Evolutionary conservation across 2,797 vertebrate genomes (phyloP).

Genomic region (Sebastes cheni): DNA sequence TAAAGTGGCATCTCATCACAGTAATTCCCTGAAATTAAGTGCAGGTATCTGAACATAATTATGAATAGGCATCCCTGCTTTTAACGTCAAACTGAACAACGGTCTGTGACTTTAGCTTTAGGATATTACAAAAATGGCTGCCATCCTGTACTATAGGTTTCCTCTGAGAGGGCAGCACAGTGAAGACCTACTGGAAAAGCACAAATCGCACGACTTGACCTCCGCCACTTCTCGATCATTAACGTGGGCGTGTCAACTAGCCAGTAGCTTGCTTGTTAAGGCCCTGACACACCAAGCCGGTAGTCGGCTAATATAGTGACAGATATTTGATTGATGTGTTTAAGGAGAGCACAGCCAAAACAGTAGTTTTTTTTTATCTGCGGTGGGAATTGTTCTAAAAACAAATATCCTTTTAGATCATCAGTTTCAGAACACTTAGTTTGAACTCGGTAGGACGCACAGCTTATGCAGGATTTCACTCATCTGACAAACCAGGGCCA

Average conservation of each 20-base stretch:
- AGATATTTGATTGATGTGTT: not conserved
- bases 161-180: too few species aligned
- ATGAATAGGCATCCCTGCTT: not conserved
- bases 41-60: not conserved
- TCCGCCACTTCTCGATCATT: not conserved
- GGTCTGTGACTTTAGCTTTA: not conserved
- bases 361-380: not conserved
- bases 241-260: not conserved
- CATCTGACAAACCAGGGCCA: slow-evolving; percentile 34
- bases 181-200: too few species aligned
- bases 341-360: not conserved
- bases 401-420: not conserved
- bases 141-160: not conserved
- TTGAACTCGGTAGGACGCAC: not conserved
- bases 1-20: not conserved
- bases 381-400: not conserved
- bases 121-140: not conserved
- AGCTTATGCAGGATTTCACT: slow-evolving; percentile 20
- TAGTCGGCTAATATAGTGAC: not conserved
- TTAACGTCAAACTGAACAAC: not conserved
- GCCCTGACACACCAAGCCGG: too few species aligned
- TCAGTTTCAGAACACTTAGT: not conserved
- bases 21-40: not conserved
- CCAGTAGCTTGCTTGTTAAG: not conserved
- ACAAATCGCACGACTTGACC: not conserved